Conservation (phyloP, 2,113 vertebrate genomes). For the Erythrocebus patas region DNA sequence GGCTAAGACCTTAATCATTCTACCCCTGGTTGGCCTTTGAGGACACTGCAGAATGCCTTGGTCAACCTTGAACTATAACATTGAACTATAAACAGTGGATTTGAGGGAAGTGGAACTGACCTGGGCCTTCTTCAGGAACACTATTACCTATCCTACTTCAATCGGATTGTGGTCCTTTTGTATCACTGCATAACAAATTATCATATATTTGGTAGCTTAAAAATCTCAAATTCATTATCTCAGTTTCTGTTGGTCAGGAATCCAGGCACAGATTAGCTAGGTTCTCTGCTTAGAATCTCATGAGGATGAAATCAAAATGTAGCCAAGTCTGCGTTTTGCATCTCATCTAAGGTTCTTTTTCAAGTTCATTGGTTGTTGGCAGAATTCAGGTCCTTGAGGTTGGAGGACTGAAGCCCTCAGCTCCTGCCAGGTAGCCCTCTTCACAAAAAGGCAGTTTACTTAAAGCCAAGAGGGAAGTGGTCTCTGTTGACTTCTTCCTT, state of each 20-base stretch:
- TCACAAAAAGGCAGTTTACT: not conserved
- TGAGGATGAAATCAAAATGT: not conserved
- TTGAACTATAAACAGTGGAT: no score
- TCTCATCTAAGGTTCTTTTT: not conserved
- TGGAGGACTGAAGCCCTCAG: not conserved
- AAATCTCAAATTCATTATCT: not conserved
- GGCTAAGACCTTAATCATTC: not conserved
- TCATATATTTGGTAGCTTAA: not conserved
- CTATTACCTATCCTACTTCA: not conserved
- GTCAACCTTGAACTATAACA: not conserved
- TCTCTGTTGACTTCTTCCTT: not conserved
- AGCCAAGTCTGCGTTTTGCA: no score
- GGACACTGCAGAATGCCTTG: accelerated
- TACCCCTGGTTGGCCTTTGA: not conserved
- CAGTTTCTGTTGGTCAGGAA: not conserved
- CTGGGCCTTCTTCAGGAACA: not conserved
- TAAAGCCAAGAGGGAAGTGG: not conserved
- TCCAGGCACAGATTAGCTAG: not conserved
- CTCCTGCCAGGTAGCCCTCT: not conserved
- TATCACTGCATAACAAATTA: not conserved
- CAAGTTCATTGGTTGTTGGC: not conserved
- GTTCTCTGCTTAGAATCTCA: not conserved
- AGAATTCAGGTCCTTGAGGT: not conserved
- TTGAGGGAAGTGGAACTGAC: accelerated
- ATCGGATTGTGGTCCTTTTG: not conserved